These are phyloP conservation scores for Drosophila nannoptera DNA, from an alignment of 1,140 invertebrate species.

Conservation along the genomic window DNA sequence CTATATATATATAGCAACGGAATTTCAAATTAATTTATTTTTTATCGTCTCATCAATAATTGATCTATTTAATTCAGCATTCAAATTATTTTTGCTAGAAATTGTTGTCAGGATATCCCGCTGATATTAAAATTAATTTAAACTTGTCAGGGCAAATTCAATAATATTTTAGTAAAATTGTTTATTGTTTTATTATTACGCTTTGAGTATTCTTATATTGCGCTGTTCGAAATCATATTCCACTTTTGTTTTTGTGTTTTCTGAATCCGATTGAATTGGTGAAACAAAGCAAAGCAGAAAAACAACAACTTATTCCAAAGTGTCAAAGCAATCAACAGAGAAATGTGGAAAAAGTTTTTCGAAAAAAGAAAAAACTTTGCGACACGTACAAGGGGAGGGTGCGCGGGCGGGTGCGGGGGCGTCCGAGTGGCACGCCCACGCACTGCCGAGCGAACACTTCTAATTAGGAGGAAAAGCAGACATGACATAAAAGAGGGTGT, in stretches of 20 bases:
- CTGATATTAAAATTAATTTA: too few relatives aligned
- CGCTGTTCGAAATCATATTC: conserved; percentile 46
- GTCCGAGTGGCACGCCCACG: conserved; percentile 44
- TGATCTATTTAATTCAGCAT: too few relatives aligned
- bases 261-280: conserved; percentile 66
- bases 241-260: conserved; percentile 53
- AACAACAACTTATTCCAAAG: conserved; percentile 56
- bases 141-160: too few relatives aligned
- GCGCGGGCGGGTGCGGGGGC: conserved; percentile 17
- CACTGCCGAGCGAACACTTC: conserved; percentile 47
- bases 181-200: too few relatives aligned
- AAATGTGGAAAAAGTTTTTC: conserved; percentile 58
- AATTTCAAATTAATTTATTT: too few relatives aligned
- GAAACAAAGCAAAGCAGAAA: conserved; percentile 19
- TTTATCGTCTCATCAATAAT: too few relatives aligned
- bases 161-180: too few relatives aligned
- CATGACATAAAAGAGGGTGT: conserved; percentile 22
- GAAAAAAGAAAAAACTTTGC: conserved; percentile 45
- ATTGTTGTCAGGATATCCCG: too few relatives aligned
- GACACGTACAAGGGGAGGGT: conserved; percentile 51
- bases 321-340: conserved; percentile 72
- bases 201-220: too few relatives aligned
- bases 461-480: conserved; percentile 58
- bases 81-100: too few relatives aligned
- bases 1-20: too few relatives aligned